Percentiles rank a stretch among this genome's conserved stretches.
phyloP scores from a whole-genome alignment of 2,113 vertebrate species.

The Crotophaga sulcirostris region DNA sequence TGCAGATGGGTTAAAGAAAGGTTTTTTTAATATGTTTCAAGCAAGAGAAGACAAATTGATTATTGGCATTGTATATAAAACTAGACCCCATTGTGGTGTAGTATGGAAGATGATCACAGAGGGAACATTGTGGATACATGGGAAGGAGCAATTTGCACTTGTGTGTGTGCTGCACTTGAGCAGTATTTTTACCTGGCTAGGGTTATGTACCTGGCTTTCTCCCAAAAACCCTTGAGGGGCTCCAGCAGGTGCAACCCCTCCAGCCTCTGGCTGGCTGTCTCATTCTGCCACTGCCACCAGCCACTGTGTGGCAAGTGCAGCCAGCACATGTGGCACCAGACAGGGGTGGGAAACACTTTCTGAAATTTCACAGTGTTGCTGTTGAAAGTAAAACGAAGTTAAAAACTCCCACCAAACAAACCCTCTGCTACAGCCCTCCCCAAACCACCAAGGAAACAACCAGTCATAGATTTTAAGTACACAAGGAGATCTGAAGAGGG shows the following conservation, averaged over 20 bases:
- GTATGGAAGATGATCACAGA: accelerated
- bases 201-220: not conserved
- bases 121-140: not conserved
- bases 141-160: not conserved
- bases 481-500: not conserved
- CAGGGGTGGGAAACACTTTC: not conserved
- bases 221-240: not conserved
- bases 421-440: too few species aligned
- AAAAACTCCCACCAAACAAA: too few species aligned
- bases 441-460: not conserved
- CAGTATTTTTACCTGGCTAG: not conserved
- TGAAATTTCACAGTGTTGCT: not conserved
- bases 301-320: not conserved
- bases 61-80: not conserved
- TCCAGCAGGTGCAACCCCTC: not conserved
- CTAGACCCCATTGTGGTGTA: not conserved
- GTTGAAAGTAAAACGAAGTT: not conserved
- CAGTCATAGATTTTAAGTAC: not conserved
- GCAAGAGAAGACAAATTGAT: not conserved
- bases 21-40: not conserved
- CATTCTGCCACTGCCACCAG: not conserved
- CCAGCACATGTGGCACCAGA: not conserved
- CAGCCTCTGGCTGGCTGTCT: accelerated
- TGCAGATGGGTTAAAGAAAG: slow-evolving; percentile 27
- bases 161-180: not conserved